A percentile compares a stretch with the other conserved stretches of the same genome.
These are phyloP conservation scores for Cyclophora albipunctata DNA, from an alignment of 2,888 invertebrate species.

Conservation along the genomic window DNA sequence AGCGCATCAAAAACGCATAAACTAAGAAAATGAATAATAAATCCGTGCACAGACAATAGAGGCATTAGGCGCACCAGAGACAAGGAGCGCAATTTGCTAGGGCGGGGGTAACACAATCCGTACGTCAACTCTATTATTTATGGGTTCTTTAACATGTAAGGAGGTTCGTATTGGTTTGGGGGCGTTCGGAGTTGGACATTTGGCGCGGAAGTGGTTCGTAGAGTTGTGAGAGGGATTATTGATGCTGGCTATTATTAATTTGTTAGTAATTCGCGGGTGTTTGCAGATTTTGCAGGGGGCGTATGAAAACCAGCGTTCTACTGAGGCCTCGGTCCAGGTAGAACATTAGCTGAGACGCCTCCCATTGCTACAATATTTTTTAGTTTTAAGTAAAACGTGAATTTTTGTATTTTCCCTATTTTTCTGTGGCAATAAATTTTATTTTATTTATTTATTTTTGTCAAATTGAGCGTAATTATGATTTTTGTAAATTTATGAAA, in stretches of 20 bases:
- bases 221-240: conserved; percentile 36
- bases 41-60: conserved; percentile 69
- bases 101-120: conserved; percentile 62
- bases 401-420: no score
- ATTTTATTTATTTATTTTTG: no score
- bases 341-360: no score
- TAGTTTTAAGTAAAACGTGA: no score
- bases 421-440: no score
- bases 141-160: conserved; percentile 76
- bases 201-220: conserved; percentile 58
- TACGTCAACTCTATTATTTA: conserved; percentile 75
- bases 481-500: no score
- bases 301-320: no score
- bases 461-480: no score
- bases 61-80: conserved; percentile 67
- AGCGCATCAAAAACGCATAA: no score
- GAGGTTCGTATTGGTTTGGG: conserved; percentile 39
- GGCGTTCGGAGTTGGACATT: conserved; percentile 52
- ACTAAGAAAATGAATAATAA: conserved; percentile 71
- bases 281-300: no score
- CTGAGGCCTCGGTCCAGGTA: no score
- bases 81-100: conserved; percentile 47
- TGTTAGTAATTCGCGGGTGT: not conserved
- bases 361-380: no score
- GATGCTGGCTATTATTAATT: conserved; percentile 14